Conservation (phyloP, 2,113 vertebrate genomes). For the Sander lucioperca region DNA sequence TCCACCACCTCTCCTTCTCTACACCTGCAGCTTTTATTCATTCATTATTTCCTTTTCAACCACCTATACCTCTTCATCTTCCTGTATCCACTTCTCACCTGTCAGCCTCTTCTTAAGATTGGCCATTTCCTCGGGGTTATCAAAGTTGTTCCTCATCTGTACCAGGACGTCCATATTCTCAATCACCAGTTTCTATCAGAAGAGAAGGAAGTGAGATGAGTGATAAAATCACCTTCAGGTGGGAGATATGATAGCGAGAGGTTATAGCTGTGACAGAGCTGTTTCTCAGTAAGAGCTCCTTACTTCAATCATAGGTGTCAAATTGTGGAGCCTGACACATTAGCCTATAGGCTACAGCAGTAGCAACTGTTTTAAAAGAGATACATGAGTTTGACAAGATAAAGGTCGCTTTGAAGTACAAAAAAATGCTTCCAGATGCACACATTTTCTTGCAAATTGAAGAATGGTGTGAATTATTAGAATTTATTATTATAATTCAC, state of each 20-base stretch:
- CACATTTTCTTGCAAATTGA: not conserved
- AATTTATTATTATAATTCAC: not conserved
- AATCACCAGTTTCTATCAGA: conserved; percentile 90
- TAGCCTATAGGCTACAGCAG: not conserved
- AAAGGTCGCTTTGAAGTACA: not conserved
- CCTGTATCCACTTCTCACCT: conserved; percentile 80
- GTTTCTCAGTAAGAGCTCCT: conserved; percentile 11
- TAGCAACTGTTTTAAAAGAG: not conserved
- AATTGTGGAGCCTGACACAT: not conserved
- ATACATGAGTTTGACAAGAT: not conserved
- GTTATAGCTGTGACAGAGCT: conserved; percentile 12
- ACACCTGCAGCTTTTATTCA: not conserved
- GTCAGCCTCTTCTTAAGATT: conserved; percentile 86
- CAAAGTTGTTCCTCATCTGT: conserved; percentile 91
- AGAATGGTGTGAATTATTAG: not conserved
- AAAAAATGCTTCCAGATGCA: not conserved
- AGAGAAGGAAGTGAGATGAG: conserved; percentile 22
- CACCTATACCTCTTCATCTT: not conserved
- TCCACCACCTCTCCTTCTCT: not conserved
- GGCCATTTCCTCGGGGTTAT: conserved; percentile 86
- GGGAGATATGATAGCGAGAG: conserved; percentile 4
- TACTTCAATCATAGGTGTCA: conserved; percentile 36
- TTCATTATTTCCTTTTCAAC: not conserved
- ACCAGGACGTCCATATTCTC: conserved; percentile 97
- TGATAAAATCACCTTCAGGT: conserved; percentile 3